Conservation (phyloP, 1,140 invertebrate genomes). For the Aphelinus certus region DNA sequence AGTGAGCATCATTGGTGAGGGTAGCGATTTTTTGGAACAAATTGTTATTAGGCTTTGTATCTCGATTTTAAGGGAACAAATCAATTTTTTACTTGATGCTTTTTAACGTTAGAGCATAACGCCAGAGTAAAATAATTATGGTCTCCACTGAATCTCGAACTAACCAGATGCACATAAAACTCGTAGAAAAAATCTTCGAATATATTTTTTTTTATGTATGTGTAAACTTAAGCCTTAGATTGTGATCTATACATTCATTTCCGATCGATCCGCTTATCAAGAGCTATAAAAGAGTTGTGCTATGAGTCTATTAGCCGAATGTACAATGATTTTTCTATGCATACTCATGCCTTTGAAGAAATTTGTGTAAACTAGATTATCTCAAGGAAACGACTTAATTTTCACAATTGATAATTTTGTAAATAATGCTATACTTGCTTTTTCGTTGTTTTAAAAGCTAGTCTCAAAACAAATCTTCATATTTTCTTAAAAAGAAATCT, state of each 20-base stretch:
- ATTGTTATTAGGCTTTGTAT: constrained; percentile 18
- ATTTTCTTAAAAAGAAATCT: constrained; percentile 37
- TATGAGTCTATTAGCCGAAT: constrained; percentile 27
- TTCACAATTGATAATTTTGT: constrained; percentile 37
- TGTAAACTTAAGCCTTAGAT: constrained; percentile 1
- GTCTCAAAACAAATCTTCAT: constrained; percentile 33
- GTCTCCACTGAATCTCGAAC: constrained; percentile 27
- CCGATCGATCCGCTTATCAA: constrained; percentile 26
- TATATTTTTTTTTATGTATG: neutral
- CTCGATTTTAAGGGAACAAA: constrained; percentile 30
- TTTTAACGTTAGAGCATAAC: constrained; percentile 22
- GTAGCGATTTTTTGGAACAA: constrained; percentile 2
- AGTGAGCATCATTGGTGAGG: constrained; percentile 36
- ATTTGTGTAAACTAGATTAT: constrained; percentile 33
- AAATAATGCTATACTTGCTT: constrained; percentile 37
- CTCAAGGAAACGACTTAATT: constrained; percentile 29
- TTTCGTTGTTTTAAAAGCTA: constrained; percentile 34
- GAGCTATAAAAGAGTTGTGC: constrained; percentile 18
- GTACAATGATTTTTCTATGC: constrained; percentile 35
- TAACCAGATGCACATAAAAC: constrained; percentile 8
- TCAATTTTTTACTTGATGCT: constrained; percentile 14
- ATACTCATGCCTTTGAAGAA: constrained; percentile 24
- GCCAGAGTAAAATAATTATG: no score
- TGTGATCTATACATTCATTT: constrained; percentile 9
- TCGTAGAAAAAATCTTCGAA: constrained; percentile 11